Base-by-base conservation (phyloP, 1,140 invertebrate genomes). In the Anastrepha obliqua region DNA sequence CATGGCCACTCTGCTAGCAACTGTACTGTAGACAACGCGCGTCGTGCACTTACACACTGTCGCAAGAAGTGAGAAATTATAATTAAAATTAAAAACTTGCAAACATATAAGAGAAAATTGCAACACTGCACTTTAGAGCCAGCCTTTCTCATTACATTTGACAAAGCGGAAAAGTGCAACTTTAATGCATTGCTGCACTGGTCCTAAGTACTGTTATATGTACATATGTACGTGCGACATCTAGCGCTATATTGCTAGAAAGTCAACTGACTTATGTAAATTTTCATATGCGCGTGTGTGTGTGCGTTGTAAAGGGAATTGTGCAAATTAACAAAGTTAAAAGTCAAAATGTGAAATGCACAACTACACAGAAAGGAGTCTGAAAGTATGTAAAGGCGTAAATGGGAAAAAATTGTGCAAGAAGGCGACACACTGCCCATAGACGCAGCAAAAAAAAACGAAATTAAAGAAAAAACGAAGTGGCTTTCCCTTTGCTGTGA, bases 311-410 rank as follows among this genome's bases (percentile, higher is more conserved):
- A 81, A 81, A 81, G 47, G 47, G 74, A 81, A 81, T 55, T 81
- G n/a, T 81, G 74, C 74, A 81, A 81, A 81, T 51, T 81, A 55
- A 81, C 74, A 81, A 81, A 81, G 74, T 81, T 81, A 81, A 81
- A 81, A 81, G 74, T 81, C 74, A 55, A 20, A 81, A 58, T 81
- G 74, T 81, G 74, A 81, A 81, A 81, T 55, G 17, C 20, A 55
- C 44, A 81, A 51, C 13, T 74, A 8, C 0, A 17, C 29, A 3
- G 74, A 81, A 81, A 55, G 15, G 20, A 55, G 74, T 20, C 39
- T 20, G 47, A n/a, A 39, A 55, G 51, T 55, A 51, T 42, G 47
- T 55, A n/a, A 55, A 13, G 20, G 74, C n/a, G 13, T 55, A 81
- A 47, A 5, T n/a, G 67, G 47, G 67, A 6, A 47, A n/a, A 81